phyloP scores from a whole-genome alignment of 2,797 vertebrate genomes.

The Salarias fasciatus region DNA sequence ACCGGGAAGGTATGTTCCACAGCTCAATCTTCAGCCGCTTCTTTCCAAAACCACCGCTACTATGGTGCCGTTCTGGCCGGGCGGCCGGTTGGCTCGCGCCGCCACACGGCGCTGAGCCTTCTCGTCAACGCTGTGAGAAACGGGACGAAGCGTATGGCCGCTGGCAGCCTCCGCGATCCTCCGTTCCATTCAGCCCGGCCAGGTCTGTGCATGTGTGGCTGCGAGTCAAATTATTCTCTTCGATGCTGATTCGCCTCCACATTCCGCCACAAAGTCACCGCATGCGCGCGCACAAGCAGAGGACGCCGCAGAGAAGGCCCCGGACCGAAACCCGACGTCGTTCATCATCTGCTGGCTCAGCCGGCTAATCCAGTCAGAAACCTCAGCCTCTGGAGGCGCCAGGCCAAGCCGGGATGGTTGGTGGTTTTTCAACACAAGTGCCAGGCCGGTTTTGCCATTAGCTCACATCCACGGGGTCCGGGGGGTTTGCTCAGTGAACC shows the following conservation, averaged over 20 bases:
- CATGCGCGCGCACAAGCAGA: slow-evolving; percentile 37
- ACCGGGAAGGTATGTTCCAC: slow-evolving; percentile 70
- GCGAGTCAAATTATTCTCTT: slow-evolving; percentile 70
- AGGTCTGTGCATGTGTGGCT: slow-evolving; percentile 66
- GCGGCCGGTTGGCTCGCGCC: slow-evolving; percentile 46
- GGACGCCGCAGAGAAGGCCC: slow-evolving; percentile 50
- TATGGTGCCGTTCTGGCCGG: slow-evolving; percentile 62
- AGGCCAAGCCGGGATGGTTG: slow-evolving; percentile 60
- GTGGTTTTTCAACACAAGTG: slow-evolving; percentile 53
- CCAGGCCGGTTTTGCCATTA: slow-evolving; percentile 51
- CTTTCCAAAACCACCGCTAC: slow-evolving; percentile 73
- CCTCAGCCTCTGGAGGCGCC: slow-evolving; percentile 60
- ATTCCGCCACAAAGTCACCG: slow-evolving; percentile 66
- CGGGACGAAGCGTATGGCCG: slow-evolving; percentile 58
- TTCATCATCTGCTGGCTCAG: slow-evolving; percentile 75
- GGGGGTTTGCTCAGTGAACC: slow-evolving; percentile 42
- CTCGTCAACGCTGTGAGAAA: slow-evolving; percentile 66
- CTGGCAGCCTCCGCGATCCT: slow-evolving; percentile 55
- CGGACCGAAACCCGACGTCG: slow-evolving; percentile 65
- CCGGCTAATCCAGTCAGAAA: slow-evolving; percentile 70
- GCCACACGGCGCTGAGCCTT: slow-evolving; percentile 48
- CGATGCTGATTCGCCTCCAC: slow-evolving; percentile 68
- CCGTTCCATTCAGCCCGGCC: slow-evolving; percentile 63
- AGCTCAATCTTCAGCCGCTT: slow-evolving; percentile 62
- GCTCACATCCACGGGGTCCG: slow-evolving; percentile 51